Evolutionary conservation across 2,888 invertebrate genomes (phyloP), one percentile per base, ranked within the genome.

Genomic region (Cacoxenus indagator): DNA sequence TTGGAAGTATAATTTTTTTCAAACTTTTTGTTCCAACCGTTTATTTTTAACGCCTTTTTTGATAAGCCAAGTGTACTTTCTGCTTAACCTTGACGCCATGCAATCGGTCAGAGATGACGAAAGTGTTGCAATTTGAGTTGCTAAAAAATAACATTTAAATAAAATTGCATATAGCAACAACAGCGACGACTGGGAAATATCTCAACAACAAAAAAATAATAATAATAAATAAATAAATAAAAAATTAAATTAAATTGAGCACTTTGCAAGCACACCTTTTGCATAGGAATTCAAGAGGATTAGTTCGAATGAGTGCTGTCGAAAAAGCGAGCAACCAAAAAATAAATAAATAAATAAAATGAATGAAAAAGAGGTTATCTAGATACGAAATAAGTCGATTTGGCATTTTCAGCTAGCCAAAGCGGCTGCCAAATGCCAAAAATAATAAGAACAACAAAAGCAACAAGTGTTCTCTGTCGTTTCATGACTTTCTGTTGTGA

Each of bases 91-190:
- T 81, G 82, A 78, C 75, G 72, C 29, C 69, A 55, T 72, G 71
- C 82, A 81, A 81, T 81, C 82, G 77, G 81, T 81, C 78, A 82
- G 73, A 43, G 57, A 64, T 62, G 26, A 29, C 57, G 45, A 66
- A 51, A 65, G 37, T 37, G 43, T 24, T 22, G 27, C 43, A 54
- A 37, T 14, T 27, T 37, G 43, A 26, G 26, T 54, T 22, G 37
- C 61, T 57, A 57, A 43, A 55, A 59, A 27, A 57, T 17, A 45
- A 64, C 11, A 64, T 26, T 48, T 31, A 64, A 45, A 45, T 62
- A 1, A 22, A 64, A 45, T 37, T 29, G 31, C 4, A 37, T 54
- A n/a, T n/a, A n/a, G n/a, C n/a, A 24, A 51, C n/a, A 65, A 27
- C 9, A 55, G 14, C 11, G 26, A 26, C 26, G 8, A 55, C 4